Evolutionary conservation across 2,888 invertebrate genomes (phyloP).

Genomic region (Panzeria rudis): DNA sequence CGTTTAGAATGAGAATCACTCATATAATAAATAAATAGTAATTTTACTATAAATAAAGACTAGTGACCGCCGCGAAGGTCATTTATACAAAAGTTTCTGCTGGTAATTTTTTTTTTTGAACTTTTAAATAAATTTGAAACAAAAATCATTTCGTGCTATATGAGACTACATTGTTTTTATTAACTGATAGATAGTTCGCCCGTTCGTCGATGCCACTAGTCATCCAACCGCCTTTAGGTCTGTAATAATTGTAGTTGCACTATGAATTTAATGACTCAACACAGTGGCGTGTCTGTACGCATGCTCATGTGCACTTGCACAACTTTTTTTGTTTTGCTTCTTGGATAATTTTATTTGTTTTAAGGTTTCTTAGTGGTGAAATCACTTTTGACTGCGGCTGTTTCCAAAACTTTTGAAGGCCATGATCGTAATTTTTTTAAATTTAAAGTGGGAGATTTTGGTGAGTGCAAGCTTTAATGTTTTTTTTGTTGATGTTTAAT

Average conservation of each 20-base stretch:
- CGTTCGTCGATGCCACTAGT: background rate
- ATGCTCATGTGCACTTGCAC: conserved; percentile 65
- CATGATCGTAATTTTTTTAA: conserved; percentile 44
- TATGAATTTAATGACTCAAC: conserved; percentile 43
- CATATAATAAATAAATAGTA: too few species aligned
- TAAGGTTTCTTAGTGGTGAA: conserved; percentile 39
- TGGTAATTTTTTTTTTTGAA: conserved; percentile 25
- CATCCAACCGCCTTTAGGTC: conserved; percentile 6
- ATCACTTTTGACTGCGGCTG: conserved; percentile 26
- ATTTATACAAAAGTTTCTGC: conserved; percentile 11
- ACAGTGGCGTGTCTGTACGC: conserved; percentile 12
- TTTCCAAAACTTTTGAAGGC: conserved; percentile 63
- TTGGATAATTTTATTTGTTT: background rate
- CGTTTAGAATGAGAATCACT: too few species aligned
- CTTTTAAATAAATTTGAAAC: conserved; percentile 31
- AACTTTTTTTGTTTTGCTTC: conserved; percentile 36
- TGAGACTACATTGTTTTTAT: conserved; percentile 1
- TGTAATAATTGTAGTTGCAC: conserved; percentile 9
- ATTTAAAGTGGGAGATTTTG: background rate
- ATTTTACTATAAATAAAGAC: conserved; percentile 32
- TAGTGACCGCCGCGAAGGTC: conserved; percentile 61
- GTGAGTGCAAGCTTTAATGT: background rate
- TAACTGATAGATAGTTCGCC: background rate
- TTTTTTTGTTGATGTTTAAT: conserved; percentile 2
- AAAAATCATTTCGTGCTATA: background rate